phyloP scores from a whole-genome alignment of 2,888 invertebrate species.

The Carcina quercana region DNA sequence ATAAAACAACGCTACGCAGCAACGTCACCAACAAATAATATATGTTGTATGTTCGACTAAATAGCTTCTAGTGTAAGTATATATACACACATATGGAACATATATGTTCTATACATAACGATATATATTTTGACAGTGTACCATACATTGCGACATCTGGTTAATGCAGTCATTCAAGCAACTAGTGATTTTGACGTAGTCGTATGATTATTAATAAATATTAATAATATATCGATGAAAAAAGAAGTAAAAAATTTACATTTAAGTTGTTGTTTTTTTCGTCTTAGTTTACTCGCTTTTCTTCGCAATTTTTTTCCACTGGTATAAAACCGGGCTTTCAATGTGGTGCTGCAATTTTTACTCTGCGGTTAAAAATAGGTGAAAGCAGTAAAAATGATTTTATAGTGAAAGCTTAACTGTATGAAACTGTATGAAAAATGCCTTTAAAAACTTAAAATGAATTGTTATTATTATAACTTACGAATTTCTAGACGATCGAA shows the following conservation, averaged over 20 bases:
- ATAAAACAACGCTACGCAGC: conserved; percentile 43
- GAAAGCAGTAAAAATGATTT: too few species aligned
- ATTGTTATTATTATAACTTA: too few species aligned
- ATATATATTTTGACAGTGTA: conserved; percentile 34
- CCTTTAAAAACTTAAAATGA: too few species aligned
- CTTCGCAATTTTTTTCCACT: conserved; percentile 8
- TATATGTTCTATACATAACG: conserved; percentile 1
- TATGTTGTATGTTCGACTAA: conserved; percentile 24
- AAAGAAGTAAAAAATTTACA: conserved; percentile 5
- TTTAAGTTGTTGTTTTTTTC: conserved; percentile 17
- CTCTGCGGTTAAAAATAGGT: too few species aligned
- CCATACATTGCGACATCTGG: conserved; percentile 19
- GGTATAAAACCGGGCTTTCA: too few species aligned
- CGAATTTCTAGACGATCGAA: too few species aligned
- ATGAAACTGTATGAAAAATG: too few species aligned
- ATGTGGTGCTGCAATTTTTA: conserved; percentile 1
- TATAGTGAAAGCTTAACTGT: too few species aligned
- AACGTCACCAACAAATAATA: conserved; percentile 19
- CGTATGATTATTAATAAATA: conserved; percentile 4
- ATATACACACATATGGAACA: conserved; percentile 16
- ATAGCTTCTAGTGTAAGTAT: conserved; percentile 32
- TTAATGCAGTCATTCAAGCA: conserved; percentile 15
- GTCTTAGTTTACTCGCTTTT: conserved; percentile 13
- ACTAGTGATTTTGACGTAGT: conserved; percentile 9
- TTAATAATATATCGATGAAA: background rate